phyloP scores from a whole-genome alignment of 37 sponge, comb jelly and placozoan species.

The Axinella damicornis region DNA sequence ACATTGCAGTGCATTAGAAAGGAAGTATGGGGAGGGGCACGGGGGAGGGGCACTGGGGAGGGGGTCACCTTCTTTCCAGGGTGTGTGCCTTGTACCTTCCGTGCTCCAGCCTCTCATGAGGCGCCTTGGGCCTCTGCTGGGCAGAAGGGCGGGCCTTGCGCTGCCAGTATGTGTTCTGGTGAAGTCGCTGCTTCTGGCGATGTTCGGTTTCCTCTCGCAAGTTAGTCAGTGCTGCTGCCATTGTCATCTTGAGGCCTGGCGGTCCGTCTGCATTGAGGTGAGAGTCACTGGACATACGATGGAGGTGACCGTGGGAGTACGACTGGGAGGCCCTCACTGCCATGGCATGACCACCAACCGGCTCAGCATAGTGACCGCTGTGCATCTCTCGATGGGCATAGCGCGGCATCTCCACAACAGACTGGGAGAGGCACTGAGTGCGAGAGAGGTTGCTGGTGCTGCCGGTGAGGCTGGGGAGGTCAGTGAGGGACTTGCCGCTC shows the following conservation, averaged over 20 bases:
- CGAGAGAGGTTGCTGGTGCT: slow-evolving; percentile 18
- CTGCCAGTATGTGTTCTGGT: background rate
- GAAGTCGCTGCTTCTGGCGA: background rate
- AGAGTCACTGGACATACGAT: slow-evolving; percentile 41
- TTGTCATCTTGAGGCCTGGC: slow-evolving; percentile 14
- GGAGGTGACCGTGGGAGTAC: background rate
- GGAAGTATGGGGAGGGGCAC: too few species aligned
- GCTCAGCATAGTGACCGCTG: background rate
- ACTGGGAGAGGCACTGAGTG: slow-evolving; percentile 49
- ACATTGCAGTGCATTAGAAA: too few species aligned
- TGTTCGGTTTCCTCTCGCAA: slow-evolving; percentile 12
- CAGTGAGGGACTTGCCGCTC: slow-evolving; percentile 38
- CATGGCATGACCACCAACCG: background rate
- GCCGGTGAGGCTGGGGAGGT: slow-evolving; percentile 22
- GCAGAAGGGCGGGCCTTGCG: background rate
- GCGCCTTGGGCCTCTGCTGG: background rate
- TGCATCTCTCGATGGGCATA: background rate
- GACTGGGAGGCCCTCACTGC: background rate
- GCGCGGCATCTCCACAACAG: slow-evolving; percentile 38
- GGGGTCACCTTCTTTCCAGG: too few species aligned
- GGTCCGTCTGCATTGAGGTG: slow-evolving; percentile 19
- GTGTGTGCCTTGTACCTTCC: too few species aligned
- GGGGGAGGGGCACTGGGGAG: too few species aligned
- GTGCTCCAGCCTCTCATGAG: too few species aligned
- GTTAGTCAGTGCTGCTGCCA: background rate